Evolutionary conservation across 2,888 invertebrate genomes (phyloP).

Genomic region (Drosophila phalerata): DNA sequence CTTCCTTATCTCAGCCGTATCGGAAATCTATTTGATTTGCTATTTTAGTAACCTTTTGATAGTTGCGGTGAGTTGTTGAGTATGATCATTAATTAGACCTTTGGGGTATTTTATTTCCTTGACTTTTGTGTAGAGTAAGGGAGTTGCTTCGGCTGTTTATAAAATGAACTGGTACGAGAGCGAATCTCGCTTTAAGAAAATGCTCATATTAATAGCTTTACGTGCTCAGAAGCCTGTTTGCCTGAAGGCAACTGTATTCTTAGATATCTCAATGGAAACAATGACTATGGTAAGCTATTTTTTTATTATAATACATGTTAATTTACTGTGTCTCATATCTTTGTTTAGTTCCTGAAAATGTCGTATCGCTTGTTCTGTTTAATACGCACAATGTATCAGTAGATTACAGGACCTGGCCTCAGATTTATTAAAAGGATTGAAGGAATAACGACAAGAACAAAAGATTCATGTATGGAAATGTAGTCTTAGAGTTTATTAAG

Average conservation of each 20-base stretch:
- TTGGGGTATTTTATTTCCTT: not conserved
- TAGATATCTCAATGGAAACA: conserved; percentile 71
- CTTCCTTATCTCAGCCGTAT: conserved; percentile 55
- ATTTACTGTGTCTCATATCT: not conserved
- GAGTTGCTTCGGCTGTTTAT: conserved; percentile 59
- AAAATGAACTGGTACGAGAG: conserved; percentile 59
- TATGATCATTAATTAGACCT: not conserved
- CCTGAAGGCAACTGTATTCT: conserved; percentile 68
- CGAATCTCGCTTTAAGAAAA: conserved; percentile 61
- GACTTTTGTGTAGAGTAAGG: conserved; percentile 52
- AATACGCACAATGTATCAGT: conserved; percentile 75
- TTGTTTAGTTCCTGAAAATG: conserved; percentile 61
- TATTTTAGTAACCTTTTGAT: conserved; percentile 42
- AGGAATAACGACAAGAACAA: not conserved
- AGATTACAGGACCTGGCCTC: not conserved
- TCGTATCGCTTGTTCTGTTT: conserved; percentile 74
- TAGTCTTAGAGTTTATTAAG: too few species aligned
- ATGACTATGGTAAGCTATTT: conserved; percentile 66
- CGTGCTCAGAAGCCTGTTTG: conserved; percentile 70
- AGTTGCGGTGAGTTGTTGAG: conserved; percentile 20
- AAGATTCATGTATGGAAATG: too few species aligned
- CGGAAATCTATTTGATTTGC: conserved; percentile 51
- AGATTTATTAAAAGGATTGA: not conserved
- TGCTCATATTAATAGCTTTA: conserved; percentile 61
- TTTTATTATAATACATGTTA: not conserved